Percentiles rank a stretch among this genome's conserved stretches.
Evolutionary conservation across 2,113 vertebrate species (phyloP).

Genomic region (Coreoperca whiteheadi): DNA sequence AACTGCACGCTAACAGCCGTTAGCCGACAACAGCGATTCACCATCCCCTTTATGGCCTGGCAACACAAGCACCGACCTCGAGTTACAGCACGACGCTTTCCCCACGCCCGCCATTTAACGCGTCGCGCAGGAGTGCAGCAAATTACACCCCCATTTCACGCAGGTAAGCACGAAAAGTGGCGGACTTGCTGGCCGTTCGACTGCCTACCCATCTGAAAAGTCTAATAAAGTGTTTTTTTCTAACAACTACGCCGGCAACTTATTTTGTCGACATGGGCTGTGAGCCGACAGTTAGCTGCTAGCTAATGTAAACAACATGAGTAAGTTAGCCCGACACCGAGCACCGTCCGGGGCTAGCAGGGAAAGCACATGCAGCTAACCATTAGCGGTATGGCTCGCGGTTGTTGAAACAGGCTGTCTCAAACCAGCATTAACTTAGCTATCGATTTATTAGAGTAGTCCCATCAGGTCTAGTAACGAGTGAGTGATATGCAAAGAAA

Average conservation of each 20-base stretch:
- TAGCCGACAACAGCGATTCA: constrained; percentile 13
- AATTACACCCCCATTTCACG: neutral
- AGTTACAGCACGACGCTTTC: constrained; percentile 62
- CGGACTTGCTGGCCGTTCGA: fast-evolving
- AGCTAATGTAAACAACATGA: constrained; percentile 84
- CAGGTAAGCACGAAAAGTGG: constrained; percentile 41
- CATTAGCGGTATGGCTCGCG: neutral
- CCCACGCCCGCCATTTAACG: constrained; percentile 78
- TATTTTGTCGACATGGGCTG: constrained; percentile 26
- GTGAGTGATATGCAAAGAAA: neutral
- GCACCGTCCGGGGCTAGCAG: constrained; percentile 37
- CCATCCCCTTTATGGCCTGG: constrained; percentile 68
- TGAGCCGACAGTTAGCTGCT: constrained; percentile 45
- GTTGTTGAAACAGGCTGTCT: neutral
- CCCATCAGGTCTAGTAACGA: neutral
- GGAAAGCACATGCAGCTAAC: constrained; percentile 74
- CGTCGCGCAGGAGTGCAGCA: constrained; percentile 54
- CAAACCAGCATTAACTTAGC: neutral
- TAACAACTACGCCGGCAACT: constrained; percentile 12
- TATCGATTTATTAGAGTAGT: neutral
- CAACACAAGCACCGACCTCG: constrained; percentile 74
- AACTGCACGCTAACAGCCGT: constrained; percentile 14
- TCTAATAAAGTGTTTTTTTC: neutral
- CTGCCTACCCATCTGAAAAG: fast-evolving
- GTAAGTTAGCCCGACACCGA: constrained; percentile 45